phyloP scores from a whole-genome alignment of 2,888 invertebrate genomes.

The Scrobipalpa costella region DNA sequence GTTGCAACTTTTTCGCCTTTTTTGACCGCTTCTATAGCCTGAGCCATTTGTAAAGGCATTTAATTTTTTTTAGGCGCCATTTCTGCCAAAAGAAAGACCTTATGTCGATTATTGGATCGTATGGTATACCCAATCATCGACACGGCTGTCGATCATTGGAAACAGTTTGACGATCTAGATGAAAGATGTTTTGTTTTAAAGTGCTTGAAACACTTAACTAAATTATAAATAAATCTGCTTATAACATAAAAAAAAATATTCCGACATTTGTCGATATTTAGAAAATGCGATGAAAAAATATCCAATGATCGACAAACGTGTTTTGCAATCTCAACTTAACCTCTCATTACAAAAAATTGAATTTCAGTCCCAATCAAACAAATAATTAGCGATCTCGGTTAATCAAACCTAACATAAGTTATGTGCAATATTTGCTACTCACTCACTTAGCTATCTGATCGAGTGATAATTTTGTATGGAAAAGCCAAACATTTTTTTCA shows the following conservation, averaged over 20 bases:
- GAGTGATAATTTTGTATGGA: too few species aligned
- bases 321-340: constrained; percentile 19
- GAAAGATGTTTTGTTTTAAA: constrained; percentile 8
- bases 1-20: constrained; percentile 23
- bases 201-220: constrained; percentile 19
- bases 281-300: constrained; percentile 15
- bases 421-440: constrained; percentile 25
- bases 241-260: constrained; percentile 1
- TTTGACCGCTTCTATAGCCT: constrained; percentile 26
- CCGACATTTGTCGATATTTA: constrained; percentile 25
- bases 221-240: constrained; percentile 16
- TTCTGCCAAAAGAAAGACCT: constrained; percentile 17
- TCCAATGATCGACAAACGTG: constrained; percentile 27
- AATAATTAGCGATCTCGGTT: constrained; percentile 25
- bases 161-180: constrained; percentile 26
- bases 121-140: constrained; percentile 31
- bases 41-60: constrained; percentile 21
- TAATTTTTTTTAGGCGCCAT: constrained; percentile 25
- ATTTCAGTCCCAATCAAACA: constrained; percentile 21
- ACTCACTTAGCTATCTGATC: constrained; percentile 29
- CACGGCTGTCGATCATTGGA: constrained; percentile 34
- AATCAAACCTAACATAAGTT: constrained; percentile 24
- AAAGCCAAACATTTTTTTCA: too few species aligned
- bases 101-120: constrained; percentile 27
- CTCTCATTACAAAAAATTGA: constrained; percentile 1